A percentile compares a stretch with the other conserved stretches of the same genome.
phyloP scores from a whole-genome alignment of 2,113 vertebrate genomes.

The Oplegnathus fasciatus region DNA sequence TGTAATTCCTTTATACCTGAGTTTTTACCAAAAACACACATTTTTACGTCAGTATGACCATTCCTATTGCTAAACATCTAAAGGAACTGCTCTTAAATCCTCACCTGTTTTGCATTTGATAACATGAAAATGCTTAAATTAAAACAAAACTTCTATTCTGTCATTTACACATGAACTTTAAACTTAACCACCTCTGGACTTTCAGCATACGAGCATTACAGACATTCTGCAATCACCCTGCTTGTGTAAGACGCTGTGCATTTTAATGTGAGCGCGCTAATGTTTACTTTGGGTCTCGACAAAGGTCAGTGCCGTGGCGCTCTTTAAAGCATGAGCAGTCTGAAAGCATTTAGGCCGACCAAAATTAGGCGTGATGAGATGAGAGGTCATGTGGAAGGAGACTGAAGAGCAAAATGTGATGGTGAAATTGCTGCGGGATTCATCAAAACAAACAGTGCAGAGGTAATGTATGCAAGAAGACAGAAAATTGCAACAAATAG shows the following conservation, averaged over 20 bases:
- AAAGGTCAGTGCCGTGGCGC: slow-evolving; percentile 64
- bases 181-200: slow-evolving; percentile 6
- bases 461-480: neutral
- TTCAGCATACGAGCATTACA: slow-evolving; percentile 2
- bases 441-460: neutral
- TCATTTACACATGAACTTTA: slow-evolving; percentile 40
- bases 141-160: neutral
- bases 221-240: slow-evolving; percentile 20
- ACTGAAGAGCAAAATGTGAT: slow-evolving; percentile 16
- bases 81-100: neutral
- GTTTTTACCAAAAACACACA: neutral
- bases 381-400: slow-evolving; percentile 46
- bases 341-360: slow-evolving; percentile 52
- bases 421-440: neutral
- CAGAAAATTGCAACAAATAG: neutral
- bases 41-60: neutral
- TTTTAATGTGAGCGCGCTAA: slow-evolving; percentile 47
- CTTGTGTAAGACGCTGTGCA: slow-evolving; percentile 45
- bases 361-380: slow-evolving; percentile 42
- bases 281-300: slow-evolving; percentile 53
- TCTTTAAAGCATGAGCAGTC: slow-evolving; percentile 59
- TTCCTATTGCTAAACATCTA: neutral
- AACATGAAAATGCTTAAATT: neutral
- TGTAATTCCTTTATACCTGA: neutral
- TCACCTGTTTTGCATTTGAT: neutral